phyloP scores from a whole-genome alignment of 1,140 invertebrate genomes.

The Phymastichus coffea region DNA sequence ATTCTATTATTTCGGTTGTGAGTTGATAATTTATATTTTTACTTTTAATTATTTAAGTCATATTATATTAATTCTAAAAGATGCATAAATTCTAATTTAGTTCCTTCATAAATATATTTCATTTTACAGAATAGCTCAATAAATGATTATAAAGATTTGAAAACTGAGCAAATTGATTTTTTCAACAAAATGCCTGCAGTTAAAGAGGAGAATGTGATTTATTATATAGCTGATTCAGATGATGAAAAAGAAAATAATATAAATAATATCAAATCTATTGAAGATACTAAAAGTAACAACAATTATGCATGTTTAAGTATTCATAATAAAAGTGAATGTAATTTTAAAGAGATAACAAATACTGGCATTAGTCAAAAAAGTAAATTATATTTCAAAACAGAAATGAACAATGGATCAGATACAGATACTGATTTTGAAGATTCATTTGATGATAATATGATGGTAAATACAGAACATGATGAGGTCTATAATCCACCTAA shows the following conservation, averaged over 20 bases:
- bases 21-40: neutral
- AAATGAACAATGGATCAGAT: neutral
- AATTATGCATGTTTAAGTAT: neutral
- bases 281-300: too few relatives aligned
- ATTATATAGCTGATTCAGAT: neutral
- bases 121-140: slow-evolving; percentile 21
- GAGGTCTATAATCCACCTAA: too few relatives aligned
- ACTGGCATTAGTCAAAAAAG: neutral
- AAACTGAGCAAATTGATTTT: neutral
- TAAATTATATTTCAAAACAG: too few relatives aligned
- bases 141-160: slow-evolving; percentile 11
- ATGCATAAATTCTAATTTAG: neutral
- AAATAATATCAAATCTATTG: too few relatives aligned
- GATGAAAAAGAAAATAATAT: slow-evolving; percentile 6
- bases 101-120: neutral
- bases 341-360: too few relatives aligned
- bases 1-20: slow-evolving; percentile 24
- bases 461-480: too few relatives aligned
- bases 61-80: neutral
- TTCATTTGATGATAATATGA: slow-evolving; percentile 9
- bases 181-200: too few relatives aligned
- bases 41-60: too few relatives aligned
- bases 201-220: too few relatives aligned
- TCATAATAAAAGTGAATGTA: too few relatives aligned
- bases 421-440: neutral